Conservation (phyloP, 1,140 invertebrate genomes). For the Trichomalopsis sarcophagae region DNA sequence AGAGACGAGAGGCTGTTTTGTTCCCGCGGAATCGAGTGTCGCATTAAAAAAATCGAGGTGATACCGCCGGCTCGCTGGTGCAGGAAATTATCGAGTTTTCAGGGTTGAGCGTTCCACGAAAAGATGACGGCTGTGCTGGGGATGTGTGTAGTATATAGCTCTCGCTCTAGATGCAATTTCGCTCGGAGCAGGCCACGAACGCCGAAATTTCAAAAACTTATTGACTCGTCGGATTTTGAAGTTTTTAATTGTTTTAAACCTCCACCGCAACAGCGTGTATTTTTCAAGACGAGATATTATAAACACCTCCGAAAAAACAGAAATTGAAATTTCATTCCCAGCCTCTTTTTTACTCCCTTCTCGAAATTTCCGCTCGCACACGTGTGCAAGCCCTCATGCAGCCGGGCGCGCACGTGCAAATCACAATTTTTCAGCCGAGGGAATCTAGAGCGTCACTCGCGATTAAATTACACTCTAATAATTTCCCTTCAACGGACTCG, state of each 20-base stretch:
- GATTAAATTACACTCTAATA: constrained; percentile 51
- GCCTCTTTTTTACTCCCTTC: neutral
- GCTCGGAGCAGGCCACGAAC: neutral
- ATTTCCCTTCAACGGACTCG: constrained; percentile 35
- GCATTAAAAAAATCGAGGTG: constrained; percentile 8
- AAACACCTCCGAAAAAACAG: no score
- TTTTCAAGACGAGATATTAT: no score
- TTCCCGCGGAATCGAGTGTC: constrained; percentile 14
- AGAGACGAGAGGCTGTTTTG: constrained; percentile 27
- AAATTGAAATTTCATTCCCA: no score
- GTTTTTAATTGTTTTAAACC: neutral
- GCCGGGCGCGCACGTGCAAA: neutral
- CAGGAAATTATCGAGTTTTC: constrained; percentile 30
- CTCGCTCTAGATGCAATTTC: neutral
- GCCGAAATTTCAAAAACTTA: neutral
- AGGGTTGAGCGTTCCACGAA: neutral
- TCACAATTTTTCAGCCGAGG: constrained; percentile 38
- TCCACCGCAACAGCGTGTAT: no score
- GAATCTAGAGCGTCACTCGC: constrained; percentile 39
- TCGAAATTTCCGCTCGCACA: neutral
- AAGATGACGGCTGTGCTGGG: neutral
- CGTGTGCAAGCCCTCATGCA: no score
- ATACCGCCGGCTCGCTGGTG: neutral
- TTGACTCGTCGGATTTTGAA: neutral
- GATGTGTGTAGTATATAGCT: neutral